Conservation (phyloP, 35 echinoderm and acorn worm genomes). For the Strongylocentrotus purpuratus region DNA sequence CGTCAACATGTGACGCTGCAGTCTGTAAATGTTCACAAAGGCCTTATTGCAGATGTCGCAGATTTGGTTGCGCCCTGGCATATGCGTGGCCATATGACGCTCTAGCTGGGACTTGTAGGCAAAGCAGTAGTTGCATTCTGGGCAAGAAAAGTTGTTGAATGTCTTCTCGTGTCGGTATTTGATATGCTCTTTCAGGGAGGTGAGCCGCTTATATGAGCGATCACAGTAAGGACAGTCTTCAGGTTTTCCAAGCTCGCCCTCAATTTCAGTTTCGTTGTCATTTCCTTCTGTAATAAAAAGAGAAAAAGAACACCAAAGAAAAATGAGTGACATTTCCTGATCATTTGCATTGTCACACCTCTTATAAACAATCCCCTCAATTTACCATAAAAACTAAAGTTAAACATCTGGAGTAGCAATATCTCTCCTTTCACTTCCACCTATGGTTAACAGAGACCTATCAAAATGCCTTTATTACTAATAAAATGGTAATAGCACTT, state of each 20-base stretch:
- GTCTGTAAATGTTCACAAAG: slow-evolving; percentile 97
- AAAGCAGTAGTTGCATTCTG: slow-evolving; percentile 99
- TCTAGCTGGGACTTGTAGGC: slow-evolving; percentile 98
- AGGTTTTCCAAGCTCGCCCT: slow-evolving; percentile 71
- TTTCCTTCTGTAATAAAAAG: slow-evolving; percentile 47
- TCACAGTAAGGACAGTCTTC: slow-evolving; percentile 97
- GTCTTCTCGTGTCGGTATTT: slow-evolving; percentile 96
- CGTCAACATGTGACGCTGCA: slow-evolving; percentile 97
- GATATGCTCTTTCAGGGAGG: slow-evolving; percentile 96
- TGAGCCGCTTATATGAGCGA: slow-evolving; percentile 94
- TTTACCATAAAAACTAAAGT: slow-evolving; percentile 30
- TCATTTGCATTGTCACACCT: slow-evolving; percentile 39
- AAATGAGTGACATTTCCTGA: slow-evolving; percentile 29
- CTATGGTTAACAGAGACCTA: slow-evolving; percentile 10
- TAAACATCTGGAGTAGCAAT: slow-evolving; percentile 32
- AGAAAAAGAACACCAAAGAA: slow-evolving; percentile 16
- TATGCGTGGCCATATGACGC: slow-evolving; percentile 99
- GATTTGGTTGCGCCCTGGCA: slow-evolving; percentile 97
- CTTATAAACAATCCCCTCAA: slow-evolving; percentile 36
- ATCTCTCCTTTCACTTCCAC: slow-evolving; percentile 42
- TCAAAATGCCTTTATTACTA: slow-evolving; percentile 18
- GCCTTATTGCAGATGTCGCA: slow-evolving; percentile 99
- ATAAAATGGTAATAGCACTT: slow-evolving; percentile 23
- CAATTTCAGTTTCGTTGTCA: slow-evolving; percentile 72
- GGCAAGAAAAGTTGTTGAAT: slow-evolving; percentile 94